Conservation (phyloP, 2,797 vertebrate species). For the Fringilla coelebs region DNA sequence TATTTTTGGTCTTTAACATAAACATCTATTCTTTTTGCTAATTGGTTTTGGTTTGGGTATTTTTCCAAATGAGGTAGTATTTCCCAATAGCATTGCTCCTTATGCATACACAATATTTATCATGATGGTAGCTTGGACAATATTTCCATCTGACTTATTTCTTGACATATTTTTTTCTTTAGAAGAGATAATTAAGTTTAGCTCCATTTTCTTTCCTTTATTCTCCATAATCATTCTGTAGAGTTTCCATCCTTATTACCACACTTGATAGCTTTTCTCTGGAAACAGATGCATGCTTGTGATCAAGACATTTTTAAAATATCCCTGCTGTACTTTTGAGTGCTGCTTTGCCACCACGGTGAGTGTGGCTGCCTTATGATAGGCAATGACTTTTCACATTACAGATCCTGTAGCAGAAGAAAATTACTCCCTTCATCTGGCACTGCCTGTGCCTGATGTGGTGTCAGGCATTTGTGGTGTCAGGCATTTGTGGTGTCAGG, state of each 20-base stretch:
- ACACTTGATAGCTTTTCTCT: neutral
- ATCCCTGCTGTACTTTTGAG: neutral
- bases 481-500: accelerated
- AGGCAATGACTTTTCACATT: neutral
- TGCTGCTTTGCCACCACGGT: neutral
- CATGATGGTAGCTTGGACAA: neutral
- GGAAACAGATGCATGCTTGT: neutral
- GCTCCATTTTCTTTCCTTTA: neutral
- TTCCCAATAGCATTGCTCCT: neutral
- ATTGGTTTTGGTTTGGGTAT: neutral
- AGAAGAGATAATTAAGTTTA: neutral
- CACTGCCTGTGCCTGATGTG: neutral
- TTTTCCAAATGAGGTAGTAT: neutral
- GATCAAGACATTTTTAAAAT: neutral
- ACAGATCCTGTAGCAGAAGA: neutral
- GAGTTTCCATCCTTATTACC: neutral
- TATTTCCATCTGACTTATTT: neutral
- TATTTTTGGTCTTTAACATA: neutral
- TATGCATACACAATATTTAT: neutral
- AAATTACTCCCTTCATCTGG: neutral
- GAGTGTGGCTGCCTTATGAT: neutral
- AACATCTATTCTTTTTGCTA: neutral
- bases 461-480: neutral
- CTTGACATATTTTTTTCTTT: neutral
- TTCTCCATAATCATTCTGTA: neutral